Evolutionary conservation across 2,113 vertebrate species (phyloP), one percentile per base, ranked within the genome.

Genomic region (Penelope pileata): DNA sequence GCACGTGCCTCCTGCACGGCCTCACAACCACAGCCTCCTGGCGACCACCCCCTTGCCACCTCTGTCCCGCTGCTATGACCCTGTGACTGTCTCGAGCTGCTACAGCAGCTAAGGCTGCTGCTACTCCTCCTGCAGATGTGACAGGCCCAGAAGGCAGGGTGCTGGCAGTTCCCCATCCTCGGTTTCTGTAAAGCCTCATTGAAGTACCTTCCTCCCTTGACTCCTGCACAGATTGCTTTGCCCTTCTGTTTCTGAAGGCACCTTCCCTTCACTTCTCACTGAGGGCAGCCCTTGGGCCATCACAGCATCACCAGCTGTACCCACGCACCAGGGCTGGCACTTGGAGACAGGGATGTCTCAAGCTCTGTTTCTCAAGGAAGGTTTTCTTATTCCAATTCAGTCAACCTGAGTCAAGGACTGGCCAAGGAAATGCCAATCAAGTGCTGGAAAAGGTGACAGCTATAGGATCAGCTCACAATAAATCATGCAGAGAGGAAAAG

Each of bases 391-490:
- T 67, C 40, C 42, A 40, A 8, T 60, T 82, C 58, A 84, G 64
- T 62, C 34, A 82, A 69, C 11, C 2, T 59, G 50, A 88, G 32
- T 64, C 36, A 93, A 90, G 30, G 67, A 94, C 66, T 62, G 80
- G 70, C 16, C 91, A 78, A 47, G n/a, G 58, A 82, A 62, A 75
- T n/a, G 76, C 86, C 69, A 95, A 82, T 81, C 87, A 93, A 95
- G 88, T 77, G 87, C 81, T 75, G 62, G 88, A 85, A 90, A 92
- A n/a, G n/a, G 24, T 50, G 69, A 92, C 59, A 86, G 76, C 63
- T 68, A 82, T 7, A 86, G 75, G 62, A 76, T 91, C 91, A 93
- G 76, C 48, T 79, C 70, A 68, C 50, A 82, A 76, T 88, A 96
- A 93, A 92, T 93, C 88, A 86, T 7, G 45, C 60, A 63, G 69